Conservation (phyloP, 2,113 vertebrate species). For the Hippocampus barbouri region DNA sequence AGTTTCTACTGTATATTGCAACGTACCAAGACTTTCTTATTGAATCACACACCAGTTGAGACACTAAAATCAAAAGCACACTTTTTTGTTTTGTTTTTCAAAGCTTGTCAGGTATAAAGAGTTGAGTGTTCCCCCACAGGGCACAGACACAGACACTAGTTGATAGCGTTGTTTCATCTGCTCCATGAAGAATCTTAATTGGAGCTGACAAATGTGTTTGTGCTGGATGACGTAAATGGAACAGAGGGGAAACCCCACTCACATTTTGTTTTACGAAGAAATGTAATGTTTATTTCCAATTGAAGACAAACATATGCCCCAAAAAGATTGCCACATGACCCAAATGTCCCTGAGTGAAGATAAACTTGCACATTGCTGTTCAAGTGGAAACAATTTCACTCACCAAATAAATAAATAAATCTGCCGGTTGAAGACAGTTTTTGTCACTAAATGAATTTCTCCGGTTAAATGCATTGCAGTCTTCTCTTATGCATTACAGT, state of each 20-base stretch:
- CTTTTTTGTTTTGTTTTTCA: no score
- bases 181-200: conserved; percentile 18
- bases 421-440: not conserved
- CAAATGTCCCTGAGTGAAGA: not conserved
- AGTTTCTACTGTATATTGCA: not conserved
- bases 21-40: not conserved
- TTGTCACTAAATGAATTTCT: not conserved
- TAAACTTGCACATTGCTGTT: not conserved
- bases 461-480: not conserved
- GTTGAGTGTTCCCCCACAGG: conserved; percentile 21
- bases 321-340: not conserved
- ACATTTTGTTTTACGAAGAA: not conserved
- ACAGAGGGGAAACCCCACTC: conserved; percentile 7
- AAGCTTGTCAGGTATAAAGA: conserved; percentile 13
- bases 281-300: conserved; percentile 3
- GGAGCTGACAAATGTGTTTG: not conserved
- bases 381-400: not conserved
- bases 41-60: not conserved
- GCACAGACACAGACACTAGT: conserved; percentile 43
- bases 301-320: not conserved
- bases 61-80: not conserved
- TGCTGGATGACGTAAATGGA: conserved; percentile 6
- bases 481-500: conserved; percentile 17
- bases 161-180: conserved; percentile 7
- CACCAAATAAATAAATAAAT: no score